These are phyloP conservation scores for Lordiphosa collinella DNA, from an alignment of 1,140 invertebrate species.

Conservation along the genomic window DNA sequence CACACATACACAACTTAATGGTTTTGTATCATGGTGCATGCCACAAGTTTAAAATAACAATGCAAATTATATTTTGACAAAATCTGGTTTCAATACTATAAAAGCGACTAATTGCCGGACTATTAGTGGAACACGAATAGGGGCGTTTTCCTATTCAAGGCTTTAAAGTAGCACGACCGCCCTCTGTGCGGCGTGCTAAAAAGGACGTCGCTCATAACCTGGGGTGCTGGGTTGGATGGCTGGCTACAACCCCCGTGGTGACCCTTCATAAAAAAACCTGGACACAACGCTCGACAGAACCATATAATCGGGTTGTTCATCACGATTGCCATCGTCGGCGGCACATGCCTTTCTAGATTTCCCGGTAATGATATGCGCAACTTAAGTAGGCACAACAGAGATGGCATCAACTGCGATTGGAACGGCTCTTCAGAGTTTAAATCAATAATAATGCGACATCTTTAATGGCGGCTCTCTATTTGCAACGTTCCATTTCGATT, in stretches of 20 bases:
- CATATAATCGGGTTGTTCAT: conserved; percentile 13
- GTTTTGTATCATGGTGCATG: neutral
- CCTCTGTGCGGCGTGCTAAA: conserved; percentile 29
- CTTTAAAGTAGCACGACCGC: conserved; percentile 28
- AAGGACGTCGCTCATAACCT: conserved; percentile 26
- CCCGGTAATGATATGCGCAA: conserved; percentile 44
- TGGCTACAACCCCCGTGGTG: conserved; percentile 41
- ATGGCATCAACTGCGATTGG: conserved; percentile 7
- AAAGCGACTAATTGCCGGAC: conserved; percentile 45
- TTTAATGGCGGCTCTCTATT: conserved; percentile 9
- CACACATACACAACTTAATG: conserved; percentile 1
- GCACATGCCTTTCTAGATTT: conserved; percentile 41
- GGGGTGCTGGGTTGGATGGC: conserved; percentile 6
- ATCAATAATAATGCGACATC: conserved; percentile 24
- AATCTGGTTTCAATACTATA: conserved; percentile 28
- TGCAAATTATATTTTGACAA: conserved; percentile 18
- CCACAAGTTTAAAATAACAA: neutral
- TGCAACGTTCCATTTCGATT: too few species aligned
- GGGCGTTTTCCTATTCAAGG: conserved; percentile 34
- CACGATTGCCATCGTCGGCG: conserved; percentile 23
- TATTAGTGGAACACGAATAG: conserved; percentile 39
- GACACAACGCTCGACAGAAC: neutral
- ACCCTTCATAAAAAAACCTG: conserved; percentile 1
- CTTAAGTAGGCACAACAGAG: conserved; percentile 29
- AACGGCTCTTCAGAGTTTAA: conserved; percentile 19